Base-by-base conservation (phyloP, 1,140 invertebrate genomes). In the Drosophila nebulosa region DNA sequence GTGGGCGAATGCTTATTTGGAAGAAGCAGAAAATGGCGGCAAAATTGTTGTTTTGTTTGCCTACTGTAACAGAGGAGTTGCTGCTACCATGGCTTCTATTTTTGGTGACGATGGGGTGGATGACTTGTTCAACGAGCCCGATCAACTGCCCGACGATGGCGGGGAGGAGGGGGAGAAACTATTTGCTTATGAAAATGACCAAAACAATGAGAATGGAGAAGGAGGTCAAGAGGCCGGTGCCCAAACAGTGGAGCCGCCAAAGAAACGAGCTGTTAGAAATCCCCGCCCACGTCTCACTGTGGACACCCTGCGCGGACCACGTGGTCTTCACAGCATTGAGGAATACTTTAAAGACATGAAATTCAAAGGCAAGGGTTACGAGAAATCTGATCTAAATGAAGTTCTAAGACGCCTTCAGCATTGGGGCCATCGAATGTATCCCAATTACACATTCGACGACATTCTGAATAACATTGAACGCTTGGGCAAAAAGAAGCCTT, bases 361-460 rank as follows among this genome's bases (percentile, higher is more conserved):
- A 91, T 97, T 96, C 81, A 94, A 95, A 91, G 97, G 97, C 53
- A 92, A 96, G 93, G 96, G 96, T 1, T 92, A 96, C 91, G 97
- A 98, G 92, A 94, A 94, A 66, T 92, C 95, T 70, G 97, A 99
- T 92, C 92, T 99, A 12, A 94, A 97, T 86, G 90, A 94, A 52
- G 92, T 98, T 0, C 93, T 99, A 92, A 95, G 95, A 39, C 95
- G 94, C 74, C 84, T 98, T 57, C 97, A 99, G 80, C 97, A 98
- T 81, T 99, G 98, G 98, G 95, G 95, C 1, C 97, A 98, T 90
- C 93, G 97, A 64, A 90, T 99, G 46, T 98, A 95, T 93, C 97
- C 98, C 1, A 97, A 96, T 85, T 95, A 96, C 77, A 93, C 95
- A 16, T 98, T 98, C 92, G 95, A 96, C 86, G 96, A 98, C 91